Base-by-base conservation (phyloP, 2,888 invertebrate genomes). In the Rhodophaea formosa region DNA sequence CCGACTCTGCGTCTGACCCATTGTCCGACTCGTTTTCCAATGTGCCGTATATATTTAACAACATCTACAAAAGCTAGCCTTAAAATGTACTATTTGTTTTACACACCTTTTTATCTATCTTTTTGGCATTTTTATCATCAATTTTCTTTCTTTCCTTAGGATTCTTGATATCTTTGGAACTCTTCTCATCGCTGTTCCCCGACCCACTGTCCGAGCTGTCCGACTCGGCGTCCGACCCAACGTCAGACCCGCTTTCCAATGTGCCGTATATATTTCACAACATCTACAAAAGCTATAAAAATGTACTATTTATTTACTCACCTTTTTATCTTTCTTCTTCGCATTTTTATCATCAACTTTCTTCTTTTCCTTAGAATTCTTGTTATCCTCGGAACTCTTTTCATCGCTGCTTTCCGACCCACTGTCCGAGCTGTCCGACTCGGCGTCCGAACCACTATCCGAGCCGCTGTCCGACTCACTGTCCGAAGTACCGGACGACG, bases 21-120 rank as follows among this genome's bases (percentile, higher is more conserved):
- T 74, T 83, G 56, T 80, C 79, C 0, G 85, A 76, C 3, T 80
- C 84, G 45, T 77, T 80, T 57, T 82, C 85, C 0, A 85, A 82
- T 0, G 86, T 74, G 1, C 72, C 83, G 0, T n/a, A n/a, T n/a
- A n/a, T n/a, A n/a, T n/a, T n/a, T n/a, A n/a, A n/a, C n/a, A n/a
- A n/a, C n/a, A n/a, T n/a, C n/a, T n/a, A n/a, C n/a, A n/a, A n/a
- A n/a, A n/a, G n/a, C n/a, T n/a, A n/a, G 7, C 35, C 35, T n/a
- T n/a, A n/a, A n/a, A n/a, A n/a, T n/a, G n/a, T n/a, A n/a, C 6
- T 14, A 3, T 42, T 42, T 1, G n/a, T 23, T 29, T 5, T 5
- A 35, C 8, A 14, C 35, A 47, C 49, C 56, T 56, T 56, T 23
- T 46, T 30, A n/a, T 51, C 35, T 15, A 16, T 15, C 15, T 51